phyloP scores from a whole-genome alignment of 2,113 vertebrate species.

The Cyprinodon tularosa region DNA sequence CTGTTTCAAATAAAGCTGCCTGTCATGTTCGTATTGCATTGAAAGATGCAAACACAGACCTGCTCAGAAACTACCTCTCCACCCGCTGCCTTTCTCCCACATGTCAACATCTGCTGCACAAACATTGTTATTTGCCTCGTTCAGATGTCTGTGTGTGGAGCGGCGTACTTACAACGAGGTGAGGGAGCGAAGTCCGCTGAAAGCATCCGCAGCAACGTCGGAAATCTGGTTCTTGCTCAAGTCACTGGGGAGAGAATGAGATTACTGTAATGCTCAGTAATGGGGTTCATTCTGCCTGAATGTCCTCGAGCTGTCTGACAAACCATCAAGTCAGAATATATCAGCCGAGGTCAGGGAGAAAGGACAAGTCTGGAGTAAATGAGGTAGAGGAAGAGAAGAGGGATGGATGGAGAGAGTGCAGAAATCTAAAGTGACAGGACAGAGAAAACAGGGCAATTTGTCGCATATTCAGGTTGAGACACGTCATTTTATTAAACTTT shows the following conservation, averaged over 20 bases:
- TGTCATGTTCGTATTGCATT: constrained; percentile 70
- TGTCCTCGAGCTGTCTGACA: constrained; percentile 62
- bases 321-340: constrained; percentile 58
- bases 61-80: constrained; percentile 4
- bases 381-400: constrained; percentile 22
- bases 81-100: constrained; percentile 8
- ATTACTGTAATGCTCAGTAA: constrained; percentile 51
- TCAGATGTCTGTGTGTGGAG: not conserved
- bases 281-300: constrained; percentile 45
- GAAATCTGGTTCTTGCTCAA: constrained; percentile 99
- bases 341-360: constrained; percentile 63
- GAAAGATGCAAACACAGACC: constrained; percentile 25
- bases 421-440: constrained; percentile 7
- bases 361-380: constrained; percentile 31
- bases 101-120: constrained; percentile 29
- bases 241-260: constrained; percentile 84
- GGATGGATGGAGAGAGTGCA: constrained; percentile 13
- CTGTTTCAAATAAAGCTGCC: constrained; percentile 76
- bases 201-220: constrained; percentile 94
- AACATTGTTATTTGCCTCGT: not conserved
- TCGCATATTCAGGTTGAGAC: constrained; percentile 51
- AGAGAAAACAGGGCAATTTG: constrained; percentile 4
- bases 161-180: constrained; percentile 93
- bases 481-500: constrained; percentile 61
- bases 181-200: constrained; percentile 95